Percentiles rank a stretch among this genome's conserved stretches.
These are phyloP conservation scores for Parus major DNA, from an alignment of 2,113 vertebrate species.

Conservation along the genomic window DNA sequence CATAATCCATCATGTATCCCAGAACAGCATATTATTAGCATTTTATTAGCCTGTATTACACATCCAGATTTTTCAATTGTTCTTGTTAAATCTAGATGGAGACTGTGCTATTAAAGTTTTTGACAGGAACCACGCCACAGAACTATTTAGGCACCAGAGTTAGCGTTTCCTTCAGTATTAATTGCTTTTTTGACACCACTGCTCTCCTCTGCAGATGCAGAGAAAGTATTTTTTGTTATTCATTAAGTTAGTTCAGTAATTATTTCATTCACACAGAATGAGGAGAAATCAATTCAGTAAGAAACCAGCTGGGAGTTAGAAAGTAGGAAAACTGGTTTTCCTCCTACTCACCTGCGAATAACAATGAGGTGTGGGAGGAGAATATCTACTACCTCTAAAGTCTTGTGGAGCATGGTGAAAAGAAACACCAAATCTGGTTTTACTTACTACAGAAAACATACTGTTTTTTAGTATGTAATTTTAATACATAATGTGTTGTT, in stretches of 20 bases:
- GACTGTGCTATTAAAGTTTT: background rate
- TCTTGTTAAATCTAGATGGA: background rate
- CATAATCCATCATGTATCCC: background rate
- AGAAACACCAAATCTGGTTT: background rate
- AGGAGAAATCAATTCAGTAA: slow-evolving; percentile 22
- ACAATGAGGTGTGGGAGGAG: slow-evolving; percentile 41
- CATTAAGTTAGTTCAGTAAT: background rate
- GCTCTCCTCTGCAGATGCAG: background rate
- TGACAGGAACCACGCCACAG: background rate
- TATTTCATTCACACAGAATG: slow-evolving; percentile 26
- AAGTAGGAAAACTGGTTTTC: slow-evolving; percentile 44
- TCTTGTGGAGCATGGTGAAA: background rate
- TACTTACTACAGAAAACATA: background rate
- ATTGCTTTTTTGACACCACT: background rate
- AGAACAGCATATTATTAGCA: background rate
- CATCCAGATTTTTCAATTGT: background rate
- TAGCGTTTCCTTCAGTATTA: background rate
- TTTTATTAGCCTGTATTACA: background rate
- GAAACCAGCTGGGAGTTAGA: slow-evolving; percentile 16
- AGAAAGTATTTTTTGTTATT: slow-evolving; percentile 12
- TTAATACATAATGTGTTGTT: background rate
- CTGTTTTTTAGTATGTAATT: background rate
- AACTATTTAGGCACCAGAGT: background rate
- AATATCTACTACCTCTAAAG: background rate
- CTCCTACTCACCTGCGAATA: slow-evolving; percentile 1